Evolutionary conservation across 2,888 invertebrate species (phyloP).

Genomic region (Diaphora mendica): DNA sequence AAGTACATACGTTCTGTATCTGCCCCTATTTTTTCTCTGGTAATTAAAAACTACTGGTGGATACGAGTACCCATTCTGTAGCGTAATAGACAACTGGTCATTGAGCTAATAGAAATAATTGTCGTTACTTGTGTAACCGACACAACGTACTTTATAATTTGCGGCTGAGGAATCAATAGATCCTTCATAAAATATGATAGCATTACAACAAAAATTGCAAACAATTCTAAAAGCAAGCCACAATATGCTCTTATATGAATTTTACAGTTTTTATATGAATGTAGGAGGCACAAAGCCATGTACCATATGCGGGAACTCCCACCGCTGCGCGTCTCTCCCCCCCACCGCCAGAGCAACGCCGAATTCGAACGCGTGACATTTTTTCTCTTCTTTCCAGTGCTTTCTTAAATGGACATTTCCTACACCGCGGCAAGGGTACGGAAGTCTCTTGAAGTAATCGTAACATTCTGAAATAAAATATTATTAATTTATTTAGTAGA

Average conservation of each 20-base stretch:
- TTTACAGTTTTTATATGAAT: background rate
- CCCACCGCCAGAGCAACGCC: constrained; percentile 4
- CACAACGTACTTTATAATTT: background rate
- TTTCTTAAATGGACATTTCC: constrained; percentile 1
- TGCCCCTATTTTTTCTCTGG: no score
- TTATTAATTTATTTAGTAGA: background rate
- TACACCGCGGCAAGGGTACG: constrained; percentile 28
- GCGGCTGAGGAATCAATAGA: background rate
- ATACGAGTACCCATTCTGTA: no score
- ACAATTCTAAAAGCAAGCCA: background rate
- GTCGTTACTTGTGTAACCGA: background rate
- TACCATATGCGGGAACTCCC: constrained; percentile 43
- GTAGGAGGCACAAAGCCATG: background rate
- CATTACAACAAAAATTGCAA: background rate
- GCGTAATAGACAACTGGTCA: no score
- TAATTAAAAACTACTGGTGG: no score
- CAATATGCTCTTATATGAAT: background rate
- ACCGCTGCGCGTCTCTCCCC: constrained; percentile 30
- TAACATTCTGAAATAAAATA: constrained; percentile 30
- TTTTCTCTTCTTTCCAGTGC: constrained; percentile 19
- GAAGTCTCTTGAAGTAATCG: constrained; percentile 29
- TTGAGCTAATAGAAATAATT: no score
- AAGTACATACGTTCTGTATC: no score
- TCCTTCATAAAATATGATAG: background rate
- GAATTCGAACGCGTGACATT: background rate